Evolutionary conservation across 2,113 vertebrate species (phyloP), one percentile per base, ranked within the genome.

Genomic region (Lipophrys pholis): DNA sequence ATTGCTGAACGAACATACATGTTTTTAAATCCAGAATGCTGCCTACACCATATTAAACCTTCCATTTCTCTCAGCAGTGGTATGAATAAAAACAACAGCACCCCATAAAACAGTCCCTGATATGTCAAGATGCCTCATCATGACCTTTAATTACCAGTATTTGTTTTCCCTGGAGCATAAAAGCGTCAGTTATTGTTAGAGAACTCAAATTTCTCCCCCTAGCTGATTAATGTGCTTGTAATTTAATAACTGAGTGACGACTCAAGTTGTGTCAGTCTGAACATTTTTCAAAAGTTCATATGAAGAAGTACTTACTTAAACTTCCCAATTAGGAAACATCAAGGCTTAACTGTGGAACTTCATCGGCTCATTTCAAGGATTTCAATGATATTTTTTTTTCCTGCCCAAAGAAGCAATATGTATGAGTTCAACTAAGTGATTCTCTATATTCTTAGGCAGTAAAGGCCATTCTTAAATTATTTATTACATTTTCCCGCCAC

Each of bases 281-380:
- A 66, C 9, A 48, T 11, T 4, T 46, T 75, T 40, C 12, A 51
- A 51, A 63, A 17, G 16, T 77, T 58, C 48, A 40, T 52, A 40
- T 57, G 0, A 58, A 70, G 74, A 43, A 36, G 12, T 4, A 11
- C 42, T 43, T 14, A 45, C 35, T 53, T 46, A 1, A 72, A 68
- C 14, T 21, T 75, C 46, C 66, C 56, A 61, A 67, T 63, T 62
- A 79, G 57, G 12, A 46, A 46, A 16, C 57, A 55, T 59, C n/a
- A 62, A 56, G n/a, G 38, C 38, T 11, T 7, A 21, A 36, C 5
- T 30, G 60, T 46, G 11, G 6, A 62, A 17, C 56, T 40, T 30
- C 16, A 36, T 39, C 46, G 36, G n/a, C 54, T 9, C 15, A 52
- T 48, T 35, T 56, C 7, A 6, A 8, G 11, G 36, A 36, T 45